Conservation (phyloP, 2,797 vertebrate genomes). For the Aulostomus chinensis region DNA sequence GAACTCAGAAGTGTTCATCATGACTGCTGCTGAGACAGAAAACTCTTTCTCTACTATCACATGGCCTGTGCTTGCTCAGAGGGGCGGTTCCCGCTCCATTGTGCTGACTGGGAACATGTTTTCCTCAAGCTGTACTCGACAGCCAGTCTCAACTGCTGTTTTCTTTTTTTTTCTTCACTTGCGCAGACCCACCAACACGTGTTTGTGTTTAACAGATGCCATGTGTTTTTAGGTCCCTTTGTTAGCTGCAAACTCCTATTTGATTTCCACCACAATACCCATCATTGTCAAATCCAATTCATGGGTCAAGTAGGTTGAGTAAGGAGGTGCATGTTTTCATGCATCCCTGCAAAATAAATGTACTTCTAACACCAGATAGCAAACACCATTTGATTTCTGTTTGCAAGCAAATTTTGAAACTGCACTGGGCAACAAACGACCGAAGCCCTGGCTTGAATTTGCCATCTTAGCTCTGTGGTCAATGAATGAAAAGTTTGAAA, state of each 20-base stretch:
- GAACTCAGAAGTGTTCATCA: slow-evolving; percentile 8
- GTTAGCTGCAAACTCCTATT: slow-evolving; percentile 6
- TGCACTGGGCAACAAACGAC: slow-evolving; percentile 1
- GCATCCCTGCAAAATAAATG: neutral
- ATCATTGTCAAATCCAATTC: slow-evolving; percentile 12
- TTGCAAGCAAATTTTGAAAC: neutral
- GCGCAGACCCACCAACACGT: slow-evolving; percentile 38
- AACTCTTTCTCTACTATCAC: slow-evolving; percentile 47
- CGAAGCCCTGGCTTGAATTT: slow-evolving; percentile 19
- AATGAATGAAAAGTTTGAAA: slow-evolving; percentile 52
- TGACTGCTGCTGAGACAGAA: slow-evolving; percentile 12
- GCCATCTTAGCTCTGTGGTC: slow-evolving; percentile 22
- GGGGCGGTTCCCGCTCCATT: slow-evolving; percentile 60
- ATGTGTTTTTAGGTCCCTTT: slow-evolving; percentile 21
- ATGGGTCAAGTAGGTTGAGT: slow-evolving; percentile 4
- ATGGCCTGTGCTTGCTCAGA: slow-evolving; percentile 42
- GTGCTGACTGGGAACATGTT: slow-evolving; percentile 68
- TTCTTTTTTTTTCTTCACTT: neutral
- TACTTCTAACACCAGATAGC: neutral
- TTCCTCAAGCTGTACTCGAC: slow-evolving; percentile 51
- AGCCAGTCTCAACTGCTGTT: slow-evolving; percentile 14
- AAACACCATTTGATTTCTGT: neutral
- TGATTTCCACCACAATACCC: slow-evolving; percentile 13
- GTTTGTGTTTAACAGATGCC: slow-evolving; percentile 40
- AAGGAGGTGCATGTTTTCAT: neutral